A percentile compares a stretch with the other conserved stretches of the same genome.
Conservation (phyloP, 2,113 vertebrate genomes). For the Sigmodon hispidus region DNA sequence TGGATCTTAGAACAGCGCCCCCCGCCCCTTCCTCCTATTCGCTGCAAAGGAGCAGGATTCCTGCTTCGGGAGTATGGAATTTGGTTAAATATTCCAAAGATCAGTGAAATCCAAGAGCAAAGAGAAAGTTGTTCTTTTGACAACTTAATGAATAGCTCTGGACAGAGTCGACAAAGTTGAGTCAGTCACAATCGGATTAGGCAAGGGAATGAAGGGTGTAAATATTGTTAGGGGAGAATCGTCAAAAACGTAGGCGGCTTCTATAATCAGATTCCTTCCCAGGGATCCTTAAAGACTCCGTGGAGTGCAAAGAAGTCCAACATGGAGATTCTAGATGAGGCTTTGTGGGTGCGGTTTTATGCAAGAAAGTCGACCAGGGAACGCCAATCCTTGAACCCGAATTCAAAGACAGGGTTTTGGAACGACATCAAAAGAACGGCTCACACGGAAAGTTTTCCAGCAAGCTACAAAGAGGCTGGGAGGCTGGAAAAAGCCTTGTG, state of each 20-base stretch:
- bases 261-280: neutral
- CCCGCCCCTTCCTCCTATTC: too few relatives aligned
- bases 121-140: neutral
- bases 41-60: neutral
- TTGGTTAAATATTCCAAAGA: neutral
- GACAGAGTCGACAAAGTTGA: neutral
- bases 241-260: neutral
- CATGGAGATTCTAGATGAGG: slow-evolving; percentile 5
- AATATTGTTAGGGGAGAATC: neutral
- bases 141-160: slow-evolving; percentile 3
- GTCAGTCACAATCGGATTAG: slow-evolving; percentile 17
- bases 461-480: slow-evolving; percentile 60
- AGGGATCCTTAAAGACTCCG: neutral
- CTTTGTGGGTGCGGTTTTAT: slow-evolving; percentile 51
- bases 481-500: slow-evolving; percentile 57
- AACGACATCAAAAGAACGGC: slow-evolving; percentile 65
- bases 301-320: slow-evolving; percentile 29
- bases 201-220: neutral
- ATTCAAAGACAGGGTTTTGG: slow-evolving; percentile 67
- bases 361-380: slow-evolving; percentile 13
- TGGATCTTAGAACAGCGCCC: neutral
- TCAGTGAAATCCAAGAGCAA: neutral
- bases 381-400: slow-evolving; percentile 24
- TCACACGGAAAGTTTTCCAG: slow-evolving; percentile 73
- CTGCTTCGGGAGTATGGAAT: neutral